A percentile compares a stretch with the other conserved stretches of the same genome.
Evolutionary conservation across 1,140 invertebrate genomes (phyloP).

Genomic region (Neodiprion lecontei): DNA sequence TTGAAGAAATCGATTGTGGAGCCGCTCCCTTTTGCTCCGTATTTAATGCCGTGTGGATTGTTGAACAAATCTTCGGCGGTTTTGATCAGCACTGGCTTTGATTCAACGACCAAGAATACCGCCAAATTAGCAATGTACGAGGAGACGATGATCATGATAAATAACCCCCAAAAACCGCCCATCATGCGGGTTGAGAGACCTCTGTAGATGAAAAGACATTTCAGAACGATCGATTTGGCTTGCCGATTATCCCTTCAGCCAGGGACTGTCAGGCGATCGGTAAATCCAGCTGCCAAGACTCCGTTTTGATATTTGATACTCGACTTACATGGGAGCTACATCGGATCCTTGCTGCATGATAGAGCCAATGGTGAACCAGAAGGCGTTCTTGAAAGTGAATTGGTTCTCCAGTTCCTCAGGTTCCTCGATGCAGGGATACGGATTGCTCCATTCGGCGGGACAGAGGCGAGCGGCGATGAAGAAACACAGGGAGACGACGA

Average conservation of each 20-base stretch:
- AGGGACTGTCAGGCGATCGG: too few relatives aligned
- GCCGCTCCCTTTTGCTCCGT: slow-evolving; percentile 83
- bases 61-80: slow-evolving; percentile 82
- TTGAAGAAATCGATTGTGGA: slow-evolving; percentile 87
- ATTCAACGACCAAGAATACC: slow-evolving; percentile 93
- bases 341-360: slow-evolving; percentile 89
- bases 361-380: slow-evolving; percentile 83
- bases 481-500: slow-evolving; percentile 79
- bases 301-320: neutral
- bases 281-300: neutral
- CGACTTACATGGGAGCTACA: slow-evolving; percentile 75
- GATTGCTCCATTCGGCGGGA: slow-evolving; percentile 84
- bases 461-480: slow-evolving; percentile 82
- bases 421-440: slow-evolving; percentile 80
- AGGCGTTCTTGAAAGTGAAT: slow-evolving; percentile 81
- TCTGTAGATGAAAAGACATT: slow-evolving; percentile 55
- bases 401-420: slow-evolving; percentile 80
- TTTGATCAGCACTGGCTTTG: slow-evolving; percentile 79
- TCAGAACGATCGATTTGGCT: too few relatives aligned
- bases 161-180: slow-evolving; percentile 92
- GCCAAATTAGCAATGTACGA: slow-evolving; percentile 97
- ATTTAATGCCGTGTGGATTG: slow-evolving; percentile 76
- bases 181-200: slow-evolving; percentile 82
- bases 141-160: slow-evolving; percentile 93
- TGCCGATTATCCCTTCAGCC: too few relatives aligned